These are phyloP conservation scores for Hemibagrus guttatus DNA, from an alignment of 2,797 vertebrate genomes.

Conservation along the genomic window DNA sequence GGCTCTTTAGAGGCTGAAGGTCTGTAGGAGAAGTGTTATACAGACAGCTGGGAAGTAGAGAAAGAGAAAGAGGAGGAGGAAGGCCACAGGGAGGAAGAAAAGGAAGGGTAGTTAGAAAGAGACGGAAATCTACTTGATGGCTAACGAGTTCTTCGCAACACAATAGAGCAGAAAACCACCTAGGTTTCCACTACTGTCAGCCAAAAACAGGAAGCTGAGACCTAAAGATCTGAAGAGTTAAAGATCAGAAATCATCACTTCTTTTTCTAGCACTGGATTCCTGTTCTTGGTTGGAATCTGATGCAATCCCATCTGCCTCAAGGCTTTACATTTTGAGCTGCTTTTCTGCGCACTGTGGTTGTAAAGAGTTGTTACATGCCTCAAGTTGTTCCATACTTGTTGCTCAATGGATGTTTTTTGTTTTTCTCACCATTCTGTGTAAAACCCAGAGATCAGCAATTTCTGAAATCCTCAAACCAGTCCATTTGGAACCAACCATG, in stretches of 20 bases:
- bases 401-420: neutral
- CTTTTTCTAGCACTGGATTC: neutral
- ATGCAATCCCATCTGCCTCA: neutral
- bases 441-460: neutral
- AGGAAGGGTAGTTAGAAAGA: neutral
- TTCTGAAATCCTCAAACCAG: neutral
- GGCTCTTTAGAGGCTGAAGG: neutral
- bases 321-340: neutral
- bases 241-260: neutral
- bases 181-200: neutral
- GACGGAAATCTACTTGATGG: neutral
- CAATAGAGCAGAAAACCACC: neutral
- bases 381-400: no score
- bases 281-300: neutral
- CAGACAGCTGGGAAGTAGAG: neutral
- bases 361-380: neutral
- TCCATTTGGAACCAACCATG: neutral
- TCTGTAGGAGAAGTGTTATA: neutral
- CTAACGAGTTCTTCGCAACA: neutral
- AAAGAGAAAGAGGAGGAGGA: neutral
- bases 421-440: no score
- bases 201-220: neutral
- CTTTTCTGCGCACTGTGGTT: neutral
- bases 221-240: neutral
- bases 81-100: neutral